These are phyloP conservation scores for Pachypeltis micranthus DNA, from an alignment of 1,140 invertebrate genomes.

Conservation along the genomic window DNA sequence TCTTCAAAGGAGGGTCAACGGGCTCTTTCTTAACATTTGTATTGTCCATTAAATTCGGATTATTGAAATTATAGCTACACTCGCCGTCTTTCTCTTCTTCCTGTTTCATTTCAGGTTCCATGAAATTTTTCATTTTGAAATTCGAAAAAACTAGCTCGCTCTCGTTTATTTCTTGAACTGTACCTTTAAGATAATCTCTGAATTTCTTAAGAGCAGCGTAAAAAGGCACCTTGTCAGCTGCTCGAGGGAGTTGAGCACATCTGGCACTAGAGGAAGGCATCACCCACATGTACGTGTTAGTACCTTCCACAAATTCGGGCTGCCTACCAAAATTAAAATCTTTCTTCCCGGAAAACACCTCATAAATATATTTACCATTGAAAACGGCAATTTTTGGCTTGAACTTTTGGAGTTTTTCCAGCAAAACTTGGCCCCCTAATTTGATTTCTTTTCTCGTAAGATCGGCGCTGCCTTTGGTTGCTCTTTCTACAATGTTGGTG, in stretches of 20 bases:
- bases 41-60: slow-evolving; percentile 33
- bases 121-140: slow-evolving; percentile 45
- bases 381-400: slow-evolving; percentile 92
- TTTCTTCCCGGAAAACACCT: slow-evolving; percentile 92
- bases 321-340: slow-evolving; percentile 94
- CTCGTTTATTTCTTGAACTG: slow-evolving; percentile 72
- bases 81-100: slow-evolving; percentile 30
- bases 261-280: slow-evolving; percentile 95
- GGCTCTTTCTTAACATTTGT: slow-evolving; percentile 35
- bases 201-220: slow-evolving; percentile 90
- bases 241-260: slow-evolving; percentile 85
- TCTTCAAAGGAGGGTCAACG: slow-evolving; percentile 42
- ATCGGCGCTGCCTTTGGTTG: slow-evolving; percentile 90
- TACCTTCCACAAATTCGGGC: slow-evolving; percentile 80
- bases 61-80: slow-evolving; percentile 20
- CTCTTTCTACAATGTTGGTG: slow-evolving; percentile 90
- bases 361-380: slow-evolving; percentile 95
- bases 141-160: slow-evolving; percentile 83
- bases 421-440: slow-evolving; percentile 71
- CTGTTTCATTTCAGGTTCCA: slow-evolving; percentile 28
- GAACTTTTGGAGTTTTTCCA: slow-evolving; percentile 83
- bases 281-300: slow-evolving; percentile 93
- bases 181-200: slow-evolving; percentile 83
- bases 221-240: slow-evolving; percentile 93
- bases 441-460: slow-evolving; percentile 92